Conservation (phyloP, 2,113 vertebrate species). For the Hippocampus guttulatus region DNA sequence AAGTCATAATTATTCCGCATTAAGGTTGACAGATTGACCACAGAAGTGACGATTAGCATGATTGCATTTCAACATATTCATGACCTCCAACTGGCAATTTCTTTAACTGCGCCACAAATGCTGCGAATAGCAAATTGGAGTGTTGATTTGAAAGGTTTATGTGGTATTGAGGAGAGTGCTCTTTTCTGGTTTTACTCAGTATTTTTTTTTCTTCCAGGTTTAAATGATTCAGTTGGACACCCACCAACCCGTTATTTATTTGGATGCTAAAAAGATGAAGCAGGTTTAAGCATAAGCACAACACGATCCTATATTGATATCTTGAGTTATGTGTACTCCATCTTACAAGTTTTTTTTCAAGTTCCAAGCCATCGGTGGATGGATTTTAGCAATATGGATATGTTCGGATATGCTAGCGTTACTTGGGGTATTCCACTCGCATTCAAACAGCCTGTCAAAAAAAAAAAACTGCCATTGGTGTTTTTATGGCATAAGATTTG, state of each 20-base stretch:
- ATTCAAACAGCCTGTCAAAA: too few relatives aligned
- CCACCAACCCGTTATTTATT: not conserved
- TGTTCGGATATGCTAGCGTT: too few relatives aligned
- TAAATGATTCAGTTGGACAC: not conserved
- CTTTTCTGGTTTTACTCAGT: not conserved
- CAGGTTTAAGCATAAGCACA: too few relatives aligned
- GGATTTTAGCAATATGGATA: too few relatives aligned
- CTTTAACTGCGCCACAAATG: not conserved
- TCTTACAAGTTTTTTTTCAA: too few relatives aligned
- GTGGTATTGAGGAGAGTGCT: not conserved
- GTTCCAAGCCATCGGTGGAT: too few relatives aligned
- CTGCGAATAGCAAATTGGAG: not conserved
- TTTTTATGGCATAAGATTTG: too few relatives aligned
- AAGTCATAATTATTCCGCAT: slow-evolving; percentile 6
- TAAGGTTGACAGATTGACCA: not conserved
- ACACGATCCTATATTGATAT: too few relatives aligned
- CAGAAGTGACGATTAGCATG: not conserved
- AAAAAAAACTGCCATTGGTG: too few relatives aligned
- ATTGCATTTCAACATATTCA: not conserved
- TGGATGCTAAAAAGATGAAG: too few relatives aligned
- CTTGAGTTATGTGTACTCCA: too few relatives aligned
- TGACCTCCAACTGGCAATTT: slow-evolving; percentile 1
- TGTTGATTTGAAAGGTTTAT: slow-evolving; percentile 10
- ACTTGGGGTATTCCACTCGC: too few relatives aligned
- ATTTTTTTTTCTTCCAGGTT: not conserved